These are phyloP conservation scores for Eulithis prunata DNA, from an alignment of 2,888 invertebrate species.

Conservation along the genomic window DNA sequence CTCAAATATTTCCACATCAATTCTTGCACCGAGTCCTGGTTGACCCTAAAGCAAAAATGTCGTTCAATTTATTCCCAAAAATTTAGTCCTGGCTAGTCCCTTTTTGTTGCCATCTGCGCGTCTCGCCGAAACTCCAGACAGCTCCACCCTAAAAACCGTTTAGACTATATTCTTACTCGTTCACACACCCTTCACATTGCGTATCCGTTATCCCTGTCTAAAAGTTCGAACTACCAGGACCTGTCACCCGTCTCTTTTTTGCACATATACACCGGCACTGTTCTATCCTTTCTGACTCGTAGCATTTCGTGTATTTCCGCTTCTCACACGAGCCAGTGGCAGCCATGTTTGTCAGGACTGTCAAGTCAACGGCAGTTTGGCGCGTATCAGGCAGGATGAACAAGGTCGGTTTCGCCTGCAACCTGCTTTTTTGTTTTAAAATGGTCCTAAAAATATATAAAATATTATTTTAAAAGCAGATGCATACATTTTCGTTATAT, in stretches of 20 bases:
- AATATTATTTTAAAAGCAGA: background rate
- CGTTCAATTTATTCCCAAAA: conserved; percentile 82
- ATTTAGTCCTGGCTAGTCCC: conserved; percentile 76
- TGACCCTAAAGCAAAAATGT: conserved; percentile 74
- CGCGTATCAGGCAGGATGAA: conserved; percentile 74
- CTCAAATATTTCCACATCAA: conserved; percentile 49
- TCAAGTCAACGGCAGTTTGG: conserved; percentile 82
- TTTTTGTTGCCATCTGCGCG: conserved; percentile 83
- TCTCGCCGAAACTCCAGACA: conserved; percentile 78
- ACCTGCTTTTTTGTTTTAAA: conserved; percentile 31
- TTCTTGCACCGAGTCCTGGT: conserved; percentile 36
- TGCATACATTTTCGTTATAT: conserved; percentile 42
- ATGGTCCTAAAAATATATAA: too few species aligned
- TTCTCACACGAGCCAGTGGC: conserved; percentile 74
- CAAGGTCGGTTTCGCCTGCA: conserved; percentile 71
- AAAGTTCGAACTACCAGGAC: conserved; percentile 71
- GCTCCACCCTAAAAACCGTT: conserved; percentile 84
- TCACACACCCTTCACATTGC: conserved; percentile 70
- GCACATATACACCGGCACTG: conserved; percentile 65
- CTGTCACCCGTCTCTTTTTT: conserved; percentile 77
- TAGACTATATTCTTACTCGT: conserved; percentile 73
- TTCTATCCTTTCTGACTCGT: conserved; percentile 79
- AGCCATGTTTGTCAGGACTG: conserved; percentile 84
- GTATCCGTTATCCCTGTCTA: conserved; percentile 74
- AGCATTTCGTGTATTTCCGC: conserved; percentile 81